These are phyloP conservation scores for Bombus vancouverensis DNA, from an alignment of 1,140 invertebrate species.

Conservation along the genomic window DNA sequence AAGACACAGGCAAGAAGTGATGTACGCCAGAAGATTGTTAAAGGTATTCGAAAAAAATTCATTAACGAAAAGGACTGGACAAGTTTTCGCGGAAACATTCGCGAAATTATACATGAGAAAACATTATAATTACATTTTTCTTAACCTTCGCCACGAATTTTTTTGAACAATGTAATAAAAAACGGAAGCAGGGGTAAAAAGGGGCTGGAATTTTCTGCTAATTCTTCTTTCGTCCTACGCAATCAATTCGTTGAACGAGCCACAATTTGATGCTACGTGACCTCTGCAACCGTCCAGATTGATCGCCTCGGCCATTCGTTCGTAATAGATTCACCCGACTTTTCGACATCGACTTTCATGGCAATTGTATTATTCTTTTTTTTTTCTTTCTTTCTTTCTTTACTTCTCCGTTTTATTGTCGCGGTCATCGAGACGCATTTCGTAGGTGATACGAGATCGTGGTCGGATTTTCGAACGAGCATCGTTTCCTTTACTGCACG, in stretches of 20 bases:
- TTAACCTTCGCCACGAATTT: neutral
- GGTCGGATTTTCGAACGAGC: conserved; percentile 3
- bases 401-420: neutral
- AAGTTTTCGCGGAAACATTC: no score
- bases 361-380: neutral
- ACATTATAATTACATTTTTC: no score
- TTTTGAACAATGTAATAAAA: neutral
- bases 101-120: no score
- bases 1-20: no score
- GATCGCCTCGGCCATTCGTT: neutral
- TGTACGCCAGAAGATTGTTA: no score
- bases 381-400: neutral
- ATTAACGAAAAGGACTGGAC: neutral
- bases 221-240: neutral
- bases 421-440: conserved; percentile 3
- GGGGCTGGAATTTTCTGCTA: neutral
- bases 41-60: neutral
- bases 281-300: neutral
- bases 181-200: neutral
- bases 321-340: conserved; percentile 3
- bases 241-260: neutral
- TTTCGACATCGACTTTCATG: conserved; percentile 13
- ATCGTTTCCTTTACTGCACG: neutral
- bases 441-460: conserved; percentile 10
- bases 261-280: conserved; percentile 4